phyloP scores from a whole-genome alignment of 2,113 vertebrate species.

The Athene noctua region DNA sequence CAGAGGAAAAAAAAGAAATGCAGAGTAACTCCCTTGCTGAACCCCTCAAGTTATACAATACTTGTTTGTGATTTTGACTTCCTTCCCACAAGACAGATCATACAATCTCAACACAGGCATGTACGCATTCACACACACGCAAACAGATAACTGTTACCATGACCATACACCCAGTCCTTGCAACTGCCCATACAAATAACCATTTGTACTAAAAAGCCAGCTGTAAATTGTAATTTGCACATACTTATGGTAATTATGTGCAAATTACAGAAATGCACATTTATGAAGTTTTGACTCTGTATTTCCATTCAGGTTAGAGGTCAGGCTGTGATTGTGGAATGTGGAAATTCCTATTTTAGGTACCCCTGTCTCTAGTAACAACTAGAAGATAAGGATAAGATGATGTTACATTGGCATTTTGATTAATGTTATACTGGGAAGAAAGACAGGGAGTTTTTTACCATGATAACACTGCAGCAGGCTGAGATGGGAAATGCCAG shows the following conservation, averaged over 20 bases:
- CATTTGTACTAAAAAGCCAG: not conserved
- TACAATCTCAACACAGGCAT: not conserved
- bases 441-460: not conserved
- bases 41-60: not conserved
- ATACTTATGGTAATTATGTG: not conserved
- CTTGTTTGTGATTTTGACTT: not conserved
- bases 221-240: not conserved
- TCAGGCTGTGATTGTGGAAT: not conserved
- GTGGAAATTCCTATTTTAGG: not conserved
- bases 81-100: not conserved
- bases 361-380: not conserved
- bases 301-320: not conserved
- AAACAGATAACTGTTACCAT: not conserved
- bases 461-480: not conserved
- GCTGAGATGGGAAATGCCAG: not conserved
- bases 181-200: not conserved
- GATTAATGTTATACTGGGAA: not conserved
- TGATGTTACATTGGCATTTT: not conserved
- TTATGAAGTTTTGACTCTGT: not conserved
- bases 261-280: not conserved
- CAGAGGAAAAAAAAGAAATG: not conserved
- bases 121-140: rapidly evolving
- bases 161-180: not conserved
- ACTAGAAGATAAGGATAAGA: not conserved
- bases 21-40: not conserved